Evolutionary conservation across 2,113 vertebrate genomes (phyloP).

Genomic region (Smithornis capensis): DNA sequence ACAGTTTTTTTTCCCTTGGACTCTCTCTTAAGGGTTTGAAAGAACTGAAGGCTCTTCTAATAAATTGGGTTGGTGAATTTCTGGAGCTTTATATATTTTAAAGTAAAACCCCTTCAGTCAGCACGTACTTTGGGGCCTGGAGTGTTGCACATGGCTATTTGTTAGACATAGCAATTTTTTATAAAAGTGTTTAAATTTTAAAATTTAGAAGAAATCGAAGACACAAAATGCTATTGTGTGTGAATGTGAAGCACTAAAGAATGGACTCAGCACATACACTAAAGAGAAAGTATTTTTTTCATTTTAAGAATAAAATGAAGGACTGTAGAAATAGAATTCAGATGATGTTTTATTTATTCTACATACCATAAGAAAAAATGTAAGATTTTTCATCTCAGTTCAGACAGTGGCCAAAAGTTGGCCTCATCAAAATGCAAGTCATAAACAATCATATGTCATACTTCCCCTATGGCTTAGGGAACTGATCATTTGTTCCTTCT

Average conservation of each 20-base stretch:
- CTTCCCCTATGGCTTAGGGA: not conserved
- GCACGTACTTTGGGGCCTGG: too few species aligned
- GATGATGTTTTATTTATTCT: not conserved
- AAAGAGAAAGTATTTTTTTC: not conserved
- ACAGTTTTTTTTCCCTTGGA: too few species aligned
- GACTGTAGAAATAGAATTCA: not conserved
- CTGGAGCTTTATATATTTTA: too few species aligned
- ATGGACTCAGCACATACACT: not conserved
- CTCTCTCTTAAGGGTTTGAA: too few species aligned
- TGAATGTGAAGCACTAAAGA: not conserved
- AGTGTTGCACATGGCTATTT: not conserved
- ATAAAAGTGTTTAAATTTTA: not conserved
- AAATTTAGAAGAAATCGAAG: not conserved
- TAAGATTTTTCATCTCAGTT: not conserved
- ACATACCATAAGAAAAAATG: not conserved
- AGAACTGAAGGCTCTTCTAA: too few species aligned
- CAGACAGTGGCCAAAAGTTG: not conserved
- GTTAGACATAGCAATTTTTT: not conserved
- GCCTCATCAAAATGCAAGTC: not conserved
- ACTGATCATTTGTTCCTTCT: not conserved
- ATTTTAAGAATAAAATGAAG: not conserved
- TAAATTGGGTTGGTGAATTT: too few species aligned
- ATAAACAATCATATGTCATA: accelerated
- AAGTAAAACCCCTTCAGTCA: too few species aligned
- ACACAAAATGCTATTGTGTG: not conserved